Evolutionary conservation across 2,113 vertebrate species (phyloP).

Genomic region (Gallinago undulata): DNA sequence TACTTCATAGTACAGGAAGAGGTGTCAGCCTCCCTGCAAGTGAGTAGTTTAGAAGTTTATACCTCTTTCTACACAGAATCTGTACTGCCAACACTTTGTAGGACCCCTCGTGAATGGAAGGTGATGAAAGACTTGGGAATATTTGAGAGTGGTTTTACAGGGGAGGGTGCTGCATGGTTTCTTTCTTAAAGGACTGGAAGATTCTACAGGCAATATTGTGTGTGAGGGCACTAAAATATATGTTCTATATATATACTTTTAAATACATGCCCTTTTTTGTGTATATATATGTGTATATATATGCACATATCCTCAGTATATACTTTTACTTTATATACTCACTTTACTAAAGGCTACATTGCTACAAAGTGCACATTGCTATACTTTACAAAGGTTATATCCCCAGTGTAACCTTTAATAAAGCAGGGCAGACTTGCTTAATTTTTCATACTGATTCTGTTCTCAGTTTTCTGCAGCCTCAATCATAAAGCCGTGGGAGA

Average conservation of each 20-base stretch:
- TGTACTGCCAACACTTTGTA: neutral
- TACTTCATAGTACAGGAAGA: neutral
- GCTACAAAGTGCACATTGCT: neutral
- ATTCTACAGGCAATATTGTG: neutral
- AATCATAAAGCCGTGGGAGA: neutral
- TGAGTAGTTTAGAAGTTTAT: neutral
- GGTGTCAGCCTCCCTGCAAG: neutral
- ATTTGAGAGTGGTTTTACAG: neutral
- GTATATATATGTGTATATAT: no score
- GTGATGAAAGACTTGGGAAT: neutral
- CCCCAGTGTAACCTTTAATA: neutral
- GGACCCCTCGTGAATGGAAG: neutral
- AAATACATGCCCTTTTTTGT: neutral
- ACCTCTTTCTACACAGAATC: neutral
- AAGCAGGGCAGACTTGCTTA: neutral
- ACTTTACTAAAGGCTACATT: neutral
- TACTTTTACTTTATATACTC: no score
- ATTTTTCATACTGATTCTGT: neutral
- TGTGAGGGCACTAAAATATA: neutral
- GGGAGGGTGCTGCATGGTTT: neutral
- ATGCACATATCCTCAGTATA: fast-evolving
- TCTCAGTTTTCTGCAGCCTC: neutral
- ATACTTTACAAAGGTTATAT: neutral
- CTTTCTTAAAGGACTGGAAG: neutral
- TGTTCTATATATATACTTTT: neutral